phyloP scores from a whole-genome alignment of 2,113 vertebrate species.

The Eurystomus gularis region DNA sequence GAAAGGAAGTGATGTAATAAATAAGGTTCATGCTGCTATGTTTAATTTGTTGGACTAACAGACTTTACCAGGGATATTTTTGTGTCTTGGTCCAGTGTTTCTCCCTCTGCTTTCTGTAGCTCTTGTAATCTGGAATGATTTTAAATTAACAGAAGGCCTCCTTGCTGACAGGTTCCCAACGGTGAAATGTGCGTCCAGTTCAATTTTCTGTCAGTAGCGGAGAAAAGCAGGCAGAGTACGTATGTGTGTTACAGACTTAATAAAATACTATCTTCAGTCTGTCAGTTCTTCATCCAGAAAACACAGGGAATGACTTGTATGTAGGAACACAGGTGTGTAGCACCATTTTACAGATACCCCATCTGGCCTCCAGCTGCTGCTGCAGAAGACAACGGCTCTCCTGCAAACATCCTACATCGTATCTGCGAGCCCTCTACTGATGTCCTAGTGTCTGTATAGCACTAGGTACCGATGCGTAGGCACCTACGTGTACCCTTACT shows the following conservation, averaged over 20 bases:
- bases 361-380: background rate
- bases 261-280: background rate
- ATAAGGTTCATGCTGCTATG: background rate
- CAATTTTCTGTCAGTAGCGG: background rate
- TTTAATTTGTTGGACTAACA: background rate
- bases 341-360: background rate
- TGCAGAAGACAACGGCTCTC: background rate
- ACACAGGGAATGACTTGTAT: background rate
- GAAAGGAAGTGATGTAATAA: background rate
- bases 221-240: background rate
- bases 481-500: background rate
- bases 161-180: background rate
- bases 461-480: background rate
- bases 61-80: background rate
- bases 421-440: background rate
- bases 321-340: background rate
- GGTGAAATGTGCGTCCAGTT: background rate
- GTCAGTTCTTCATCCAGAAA: background rate
- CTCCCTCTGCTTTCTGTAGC: background rate
- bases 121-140: background rate
- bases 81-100: background rate
- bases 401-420: background rate
- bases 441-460: background rate
- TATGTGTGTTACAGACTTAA: background rate
- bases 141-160: background rate